Conservation (phyloP, 2,888 invertebrate species). For the Drosophila mimica region DNA sequence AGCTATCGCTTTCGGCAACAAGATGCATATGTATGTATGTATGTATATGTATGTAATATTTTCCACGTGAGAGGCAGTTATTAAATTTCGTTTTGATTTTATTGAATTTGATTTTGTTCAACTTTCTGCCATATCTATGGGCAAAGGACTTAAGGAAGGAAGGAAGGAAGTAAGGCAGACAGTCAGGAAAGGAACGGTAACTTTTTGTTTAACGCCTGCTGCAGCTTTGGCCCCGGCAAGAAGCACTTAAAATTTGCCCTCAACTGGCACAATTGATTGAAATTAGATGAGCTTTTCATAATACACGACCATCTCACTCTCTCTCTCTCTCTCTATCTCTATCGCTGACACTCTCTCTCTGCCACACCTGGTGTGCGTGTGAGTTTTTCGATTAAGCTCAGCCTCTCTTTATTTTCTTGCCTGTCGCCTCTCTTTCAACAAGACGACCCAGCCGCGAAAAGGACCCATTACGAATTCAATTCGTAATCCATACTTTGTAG, state of each 20-base stretch:
- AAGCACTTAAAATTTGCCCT: conserved; percentile 61
- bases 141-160: background rate
- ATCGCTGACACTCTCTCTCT: background rate
- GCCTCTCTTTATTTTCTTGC: background rate
- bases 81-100: conserved; percentile 56
- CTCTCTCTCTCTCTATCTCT: conserved; percentile 4
- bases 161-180: background rate
- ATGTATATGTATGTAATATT: background rate
- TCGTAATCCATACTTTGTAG: background rate
- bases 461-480: background rate
- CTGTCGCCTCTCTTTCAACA: background rate
- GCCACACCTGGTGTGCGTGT: conserved; percentile 16
- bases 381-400: conserved; percentile 56
- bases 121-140: conserved; percentile 1
- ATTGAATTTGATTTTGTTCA: conserved; percentile 39
- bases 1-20: conserved; percentile 15
- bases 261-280: conserved; percentile 77
- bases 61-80: conserved; percentile 23
- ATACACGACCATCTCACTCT: conserved; percentile 63
- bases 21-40: background rate
- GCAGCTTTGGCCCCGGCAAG: conserved; percentile 22
- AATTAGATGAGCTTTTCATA: conserved; percentile 83
- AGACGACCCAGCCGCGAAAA: background rate
- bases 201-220: conserved; percentile 4
- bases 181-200: background rate